Conservation (phyloP, 2,797 vertebrate genomes). For the Tokudaia tokunoshimensis region DNA sequence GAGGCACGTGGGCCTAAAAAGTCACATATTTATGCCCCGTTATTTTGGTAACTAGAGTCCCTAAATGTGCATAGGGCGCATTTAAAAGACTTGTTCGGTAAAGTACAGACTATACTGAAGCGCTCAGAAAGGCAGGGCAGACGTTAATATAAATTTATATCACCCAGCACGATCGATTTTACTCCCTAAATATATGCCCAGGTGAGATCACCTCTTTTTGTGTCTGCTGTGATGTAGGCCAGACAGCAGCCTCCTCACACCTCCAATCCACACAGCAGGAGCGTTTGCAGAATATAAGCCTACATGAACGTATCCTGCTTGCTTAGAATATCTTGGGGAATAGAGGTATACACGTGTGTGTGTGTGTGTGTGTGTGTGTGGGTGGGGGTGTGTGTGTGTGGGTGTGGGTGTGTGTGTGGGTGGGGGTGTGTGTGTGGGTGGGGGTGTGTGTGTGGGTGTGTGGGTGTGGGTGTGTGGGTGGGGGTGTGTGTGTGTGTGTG, state of each 20-base stretch:
- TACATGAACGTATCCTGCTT: not conserved
- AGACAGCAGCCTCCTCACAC: not conserved
- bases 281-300: not conserved
- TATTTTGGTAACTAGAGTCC: not conserved
- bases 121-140: not conserved
- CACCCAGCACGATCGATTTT: not conserved
- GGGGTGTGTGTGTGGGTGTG: too few relatives aligned
- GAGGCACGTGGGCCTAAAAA: not conserved
- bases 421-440: too few relatives aligned
- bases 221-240: not conserved
- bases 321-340: not conserved
- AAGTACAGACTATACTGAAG: not conserved
- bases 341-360: not conserved
- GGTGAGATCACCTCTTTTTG: not conserved
- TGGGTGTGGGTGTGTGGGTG: too few relatives aligned
- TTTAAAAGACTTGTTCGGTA: constrained; percentile 36
- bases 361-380: too few relatives aligned
- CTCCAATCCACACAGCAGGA: not conserved
- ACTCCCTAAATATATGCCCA: not conserved
- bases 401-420: too few relatives aligned
- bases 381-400: too few relatives aligned
- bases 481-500: too few relatives aligned
- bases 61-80: not conserved
- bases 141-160: not conserved
- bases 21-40: not conserved